A percentile compares a stretch with the other conserved stretches of the same genome.
These are phyloP conservation scores for Drosophila lacicola DNA, from an alignment of 2,888 invertebrate genomes.

Conservation along the genomic window DNA sequence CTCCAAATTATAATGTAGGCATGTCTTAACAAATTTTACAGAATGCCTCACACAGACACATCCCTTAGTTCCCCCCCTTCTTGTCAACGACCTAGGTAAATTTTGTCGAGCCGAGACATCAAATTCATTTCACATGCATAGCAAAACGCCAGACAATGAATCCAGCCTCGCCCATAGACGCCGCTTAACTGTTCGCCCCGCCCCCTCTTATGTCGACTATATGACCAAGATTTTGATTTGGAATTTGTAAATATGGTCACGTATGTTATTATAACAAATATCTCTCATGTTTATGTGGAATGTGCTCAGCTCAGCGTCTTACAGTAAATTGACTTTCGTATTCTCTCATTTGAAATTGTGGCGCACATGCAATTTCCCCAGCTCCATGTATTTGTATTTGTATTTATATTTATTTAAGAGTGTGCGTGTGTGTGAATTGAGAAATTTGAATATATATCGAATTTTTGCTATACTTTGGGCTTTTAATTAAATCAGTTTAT, in stretches of 20 bases:
- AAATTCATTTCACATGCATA: slow-evolving; percentile 71
- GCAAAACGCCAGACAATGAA: slow-evolving; percentile 59
- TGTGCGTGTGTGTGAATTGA: slow-evolving; percentile 33
- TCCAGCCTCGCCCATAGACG: slow-evolving; percentile 18
- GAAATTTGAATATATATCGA: slow-evolving; percentile 78
- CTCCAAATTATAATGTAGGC: slow-evolving; percentile 58
- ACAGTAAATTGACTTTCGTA: slow-evolving; percentile 78
- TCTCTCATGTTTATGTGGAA: slow-evolving; percentile 72
- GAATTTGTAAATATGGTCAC: slow-evolving; percentile 79
- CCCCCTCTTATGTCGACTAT: slow-evolving; percentile 19
- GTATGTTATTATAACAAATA: slow-evolving; percentile 80
- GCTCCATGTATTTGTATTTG: slow-evolving; percentile 8
- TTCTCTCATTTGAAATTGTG: slow-evolving; percentile 61
- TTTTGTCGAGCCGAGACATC: slow-evolving; percentile 34
- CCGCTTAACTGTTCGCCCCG: slow-evolving; percentile 20
- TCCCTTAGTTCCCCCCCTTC: no score
- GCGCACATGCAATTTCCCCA: slow-evolving; percentile 48
- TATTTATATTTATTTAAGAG: background rate
- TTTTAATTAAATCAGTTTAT: slow-evolving; percentile 73
- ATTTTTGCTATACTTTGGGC: slow-evolving; percentile 45
- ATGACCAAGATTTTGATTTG: slow-evolving; percentile 69
- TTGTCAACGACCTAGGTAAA: background rate
- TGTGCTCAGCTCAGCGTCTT: slow-evolving; percentile 41
- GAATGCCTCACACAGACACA: slow-evolving; percentile 32
- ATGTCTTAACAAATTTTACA: slow-evolving; percentile 71